phyloP scores from a whole-genome alignment of 2,888 invertebrate species.

The Bellardia pandia region DNA sequence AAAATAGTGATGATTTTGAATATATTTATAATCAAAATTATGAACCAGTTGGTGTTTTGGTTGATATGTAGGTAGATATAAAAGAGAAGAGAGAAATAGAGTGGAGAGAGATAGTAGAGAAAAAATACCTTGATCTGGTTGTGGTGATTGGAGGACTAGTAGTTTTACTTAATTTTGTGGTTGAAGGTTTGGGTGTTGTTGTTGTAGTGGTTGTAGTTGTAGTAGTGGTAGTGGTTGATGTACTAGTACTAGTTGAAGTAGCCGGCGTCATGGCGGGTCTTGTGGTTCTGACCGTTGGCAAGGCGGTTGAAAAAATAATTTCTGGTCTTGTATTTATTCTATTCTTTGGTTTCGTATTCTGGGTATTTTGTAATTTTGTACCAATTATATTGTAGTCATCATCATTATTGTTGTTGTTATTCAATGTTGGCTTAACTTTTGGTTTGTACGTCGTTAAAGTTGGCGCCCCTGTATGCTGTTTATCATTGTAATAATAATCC shows the following conservation, averaged over 20 bases:
- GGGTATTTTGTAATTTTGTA: conserved; percentile 60
- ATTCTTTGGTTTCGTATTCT: conserved; percentile 37
- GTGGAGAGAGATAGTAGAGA: background rate
- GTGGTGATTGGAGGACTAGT: conserved; percentile 73
- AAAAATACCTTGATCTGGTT: conserved; percentile 75
- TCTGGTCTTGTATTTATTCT: conserved; percentile 69
- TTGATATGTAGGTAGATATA: conserved; percentile 24
- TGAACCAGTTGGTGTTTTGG: conserved; percentile 3
- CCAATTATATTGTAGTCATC: conserved; percentile 79
- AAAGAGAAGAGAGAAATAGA: background rate
- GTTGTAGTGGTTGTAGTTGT: conserved; percentile 85
- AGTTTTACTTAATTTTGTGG: conserved; percentile 77
- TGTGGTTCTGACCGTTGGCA: conserved; percentile 85
- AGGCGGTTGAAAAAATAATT: conserved; percentile 73
- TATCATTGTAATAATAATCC: conserved; percentile 75
- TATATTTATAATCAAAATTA: background rate
- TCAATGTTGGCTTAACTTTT: conserved; percentile 14
- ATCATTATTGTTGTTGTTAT: conserved; percentile 31
- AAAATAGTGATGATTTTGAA: conserved; percentile 5
- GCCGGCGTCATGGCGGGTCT: conserved; percentile 79
- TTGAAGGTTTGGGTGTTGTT: conserved; percentile 81
- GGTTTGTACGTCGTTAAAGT: conserved; percentile 43
- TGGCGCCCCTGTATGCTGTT: conserved; percentile 37
- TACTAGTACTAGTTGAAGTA: conserved; percentile 84
- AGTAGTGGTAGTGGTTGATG: conserved; percentile 77